A percentile compares a stretch with the other conserved stretches of the same genome.
Conservation (phyloP, 92 coral and sea anemone species). For the Phymanthus crucifer region DNA sequence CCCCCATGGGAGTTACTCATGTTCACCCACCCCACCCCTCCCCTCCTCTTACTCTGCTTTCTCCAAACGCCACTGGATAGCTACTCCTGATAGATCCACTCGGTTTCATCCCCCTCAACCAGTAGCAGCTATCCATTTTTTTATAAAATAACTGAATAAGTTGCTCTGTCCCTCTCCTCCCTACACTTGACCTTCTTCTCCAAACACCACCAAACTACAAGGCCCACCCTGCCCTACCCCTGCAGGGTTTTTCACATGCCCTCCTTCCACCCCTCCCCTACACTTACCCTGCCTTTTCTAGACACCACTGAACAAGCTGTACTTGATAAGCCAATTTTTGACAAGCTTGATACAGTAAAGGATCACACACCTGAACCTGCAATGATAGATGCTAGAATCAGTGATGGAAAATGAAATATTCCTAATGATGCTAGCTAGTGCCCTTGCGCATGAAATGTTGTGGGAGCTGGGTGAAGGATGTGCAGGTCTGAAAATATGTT, state of each 20-base stretch:
- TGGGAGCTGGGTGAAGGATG: too few relatives aligned
- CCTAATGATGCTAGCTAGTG: too few relatives aligned
- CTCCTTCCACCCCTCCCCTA: neutral
- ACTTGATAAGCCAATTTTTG: slow-evolving; percentile 95
- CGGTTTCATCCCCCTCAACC: neutral
- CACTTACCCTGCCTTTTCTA: slow-evolving; percentile 78
- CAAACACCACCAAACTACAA: too few relatives aligned
- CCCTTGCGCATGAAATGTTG: too few relatives aligned
- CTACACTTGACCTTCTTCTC: too few relatives aligned
- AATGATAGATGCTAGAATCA: neutral
- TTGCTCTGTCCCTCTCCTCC: too few relatives aligned
- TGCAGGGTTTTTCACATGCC: neutral
- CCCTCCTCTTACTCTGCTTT: slow-evolving; percentile 63
- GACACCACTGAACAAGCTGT: slow-evolving; percentile 95
- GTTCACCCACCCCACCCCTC: neutral
- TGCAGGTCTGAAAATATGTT: too few relatives aligned
- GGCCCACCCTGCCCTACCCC: neutral
- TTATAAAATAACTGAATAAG: too few relatives aligned
- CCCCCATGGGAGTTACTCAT: neutral
- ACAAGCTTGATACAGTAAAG: slow-evolving; percentile 87
- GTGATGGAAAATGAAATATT: neutral
- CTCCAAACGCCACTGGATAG: slow-evolving; percentile 27
- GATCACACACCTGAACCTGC: slow-evolving; percentile 61
- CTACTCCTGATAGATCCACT: neutral
- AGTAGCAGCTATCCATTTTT: too few relatives aligned